Evolutionary conservation across 2,797 vertebrate genomes (phyloP).

Genomic region (Triplophysa yarkandensis): DNA sequence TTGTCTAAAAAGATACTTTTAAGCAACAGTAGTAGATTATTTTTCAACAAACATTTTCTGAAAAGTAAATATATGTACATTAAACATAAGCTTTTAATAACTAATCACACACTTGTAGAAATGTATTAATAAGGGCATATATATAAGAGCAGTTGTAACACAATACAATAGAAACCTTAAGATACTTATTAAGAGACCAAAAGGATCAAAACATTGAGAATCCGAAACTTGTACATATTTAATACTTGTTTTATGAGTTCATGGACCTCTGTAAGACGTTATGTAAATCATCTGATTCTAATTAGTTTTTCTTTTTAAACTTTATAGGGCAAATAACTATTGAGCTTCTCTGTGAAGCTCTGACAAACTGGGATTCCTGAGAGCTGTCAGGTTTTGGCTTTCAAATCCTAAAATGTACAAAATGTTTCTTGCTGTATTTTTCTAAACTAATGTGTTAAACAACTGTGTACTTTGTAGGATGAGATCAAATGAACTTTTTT

Average conservation of each 20-base stretch:
- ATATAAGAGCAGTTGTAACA: too few species aligned
- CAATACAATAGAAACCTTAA: too few species aligned
- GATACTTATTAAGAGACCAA: too few species aligned
- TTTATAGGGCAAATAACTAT: conserved; percentile 51
- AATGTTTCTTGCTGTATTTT: neutral
- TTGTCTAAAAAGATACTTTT: too few species aligned
- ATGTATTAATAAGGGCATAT: too few species aligned
- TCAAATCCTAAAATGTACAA: neutral
- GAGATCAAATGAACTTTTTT: neutral
- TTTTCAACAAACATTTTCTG: too few species aligned
- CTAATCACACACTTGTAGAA: too few species aligned
- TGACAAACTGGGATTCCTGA: neutral
- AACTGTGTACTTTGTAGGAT: neutral
- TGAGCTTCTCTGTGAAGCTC: conserved; percentile 35
- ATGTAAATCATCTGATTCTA: neutral
- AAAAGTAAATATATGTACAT: too few species aligned
- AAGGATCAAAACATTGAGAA: too few species aligned
- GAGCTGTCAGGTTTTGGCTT: neutral
- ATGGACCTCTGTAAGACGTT: neutral
- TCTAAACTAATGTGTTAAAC: neutral
- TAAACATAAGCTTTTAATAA: too few species aligned
- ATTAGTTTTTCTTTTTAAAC: neutral
- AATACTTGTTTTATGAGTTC: neutral
- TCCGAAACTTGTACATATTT: neutral
- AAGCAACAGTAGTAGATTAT: too few species aligned